phyloP scores from a whole-genome alignment of 2,888 invertebrate genomes.

The Apeira syringaria region DNA sequence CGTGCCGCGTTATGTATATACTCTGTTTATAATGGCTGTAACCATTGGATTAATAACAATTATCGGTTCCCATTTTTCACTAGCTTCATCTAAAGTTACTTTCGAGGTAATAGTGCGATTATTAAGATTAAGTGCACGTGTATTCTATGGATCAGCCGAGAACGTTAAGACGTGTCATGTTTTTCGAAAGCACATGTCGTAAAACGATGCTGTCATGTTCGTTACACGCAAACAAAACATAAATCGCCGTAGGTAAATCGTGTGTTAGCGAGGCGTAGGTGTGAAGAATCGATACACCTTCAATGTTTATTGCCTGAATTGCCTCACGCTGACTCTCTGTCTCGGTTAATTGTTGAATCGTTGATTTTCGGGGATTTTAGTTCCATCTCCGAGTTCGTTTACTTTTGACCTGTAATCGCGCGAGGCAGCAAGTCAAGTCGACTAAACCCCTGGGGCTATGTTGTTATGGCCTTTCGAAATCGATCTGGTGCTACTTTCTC shows the following conservation, averaged over 20 bases:
- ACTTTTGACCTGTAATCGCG: constrained; percentile 23
- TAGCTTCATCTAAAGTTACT: neutral
- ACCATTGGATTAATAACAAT: constrained; percentile 9
- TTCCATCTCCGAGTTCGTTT: constrained; percentile 25
- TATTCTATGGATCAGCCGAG: neutral
- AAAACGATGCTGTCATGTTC: constrained; percentile 15
- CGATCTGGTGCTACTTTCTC: constrained; percentile 57
- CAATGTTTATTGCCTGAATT: constrained; percentile 19
- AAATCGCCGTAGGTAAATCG: constrained; percentile 22
- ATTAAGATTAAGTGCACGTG: neutral
- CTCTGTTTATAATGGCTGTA: constrained; percentile 16
- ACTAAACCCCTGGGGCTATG: constrained; percentile 20
- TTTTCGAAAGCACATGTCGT: constrained; percentile 14
- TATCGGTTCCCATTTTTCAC: constrained; percentile 12
- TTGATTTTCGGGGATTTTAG: constrained; percentile 22
- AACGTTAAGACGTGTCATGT: constrained; percentile 9
- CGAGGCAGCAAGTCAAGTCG: constrained; percentile 14
- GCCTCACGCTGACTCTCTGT: constrained; percentile 21
- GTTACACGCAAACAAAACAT: constrained; percentile 23
- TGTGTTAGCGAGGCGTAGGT: constrained; percentile 28
- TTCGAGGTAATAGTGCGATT: neutral
- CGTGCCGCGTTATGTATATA: constrained; percentile 28
- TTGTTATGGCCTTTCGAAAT: constrained; percentile 21
- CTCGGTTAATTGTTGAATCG: constrained; percentile 27
- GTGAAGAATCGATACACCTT: constrained; percentile 28